Percentiles rank a stretch among this genome's conserved stretches.
Evolutionary conservation across 2,797 vertebrate species (phyloP).

Genomic region (Perodicticus potto): DNA sequence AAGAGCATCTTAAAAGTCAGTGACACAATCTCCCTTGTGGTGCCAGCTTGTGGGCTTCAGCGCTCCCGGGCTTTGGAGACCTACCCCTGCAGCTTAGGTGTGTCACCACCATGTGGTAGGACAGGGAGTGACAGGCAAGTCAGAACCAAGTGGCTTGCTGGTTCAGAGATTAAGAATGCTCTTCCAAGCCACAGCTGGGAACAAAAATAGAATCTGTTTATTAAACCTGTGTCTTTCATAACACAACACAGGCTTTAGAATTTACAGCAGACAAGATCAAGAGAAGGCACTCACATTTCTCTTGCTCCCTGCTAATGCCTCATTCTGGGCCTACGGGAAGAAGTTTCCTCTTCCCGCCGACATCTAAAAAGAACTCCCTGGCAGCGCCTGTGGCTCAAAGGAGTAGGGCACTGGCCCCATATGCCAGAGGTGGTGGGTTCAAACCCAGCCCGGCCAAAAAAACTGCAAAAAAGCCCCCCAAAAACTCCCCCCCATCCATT

Average conservation of each 20-base stretch:
- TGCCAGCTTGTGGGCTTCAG: background rate
- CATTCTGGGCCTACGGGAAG: background rate
- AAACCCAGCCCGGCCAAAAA: too few relatives aligned
- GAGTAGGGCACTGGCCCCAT: too few relatives aligned
- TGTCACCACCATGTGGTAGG: slow-evolving; percentile 23
- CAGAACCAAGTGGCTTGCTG: background rate
- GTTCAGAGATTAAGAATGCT: background rate
- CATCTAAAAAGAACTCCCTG: background rate
- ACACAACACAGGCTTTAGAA: slow-evolving; percentile 60
- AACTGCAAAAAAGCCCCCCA: too few relatives aligned
- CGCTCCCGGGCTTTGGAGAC: background rate
- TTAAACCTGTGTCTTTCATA: slow-evolving; percentile 70
- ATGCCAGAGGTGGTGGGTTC: too few relatives aligned
- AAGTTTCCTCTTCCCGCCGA: background rate
- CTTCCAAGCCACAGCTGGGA: background rate
- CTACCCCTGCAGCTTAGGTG: background rate
- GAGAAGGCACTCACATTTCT: background rate
- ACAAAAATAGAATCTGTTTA: slow-evolving; percentile 72
- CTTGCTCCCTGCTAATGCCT: background rate
- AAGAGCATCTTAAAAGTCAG: background rate
- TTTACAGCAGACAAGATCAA: background rate
- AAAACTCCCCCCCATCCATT: too few relatives aligned
- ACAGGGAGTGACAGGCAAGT: background rate
- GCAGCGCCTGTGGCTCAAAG: too few relatives aligned
- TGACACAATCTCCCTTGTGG: rapidly evolving